Base-by-base conservation (phyloP, 2,113 vertebrate genomes). In the Neogobius melanostomus region DNA sequence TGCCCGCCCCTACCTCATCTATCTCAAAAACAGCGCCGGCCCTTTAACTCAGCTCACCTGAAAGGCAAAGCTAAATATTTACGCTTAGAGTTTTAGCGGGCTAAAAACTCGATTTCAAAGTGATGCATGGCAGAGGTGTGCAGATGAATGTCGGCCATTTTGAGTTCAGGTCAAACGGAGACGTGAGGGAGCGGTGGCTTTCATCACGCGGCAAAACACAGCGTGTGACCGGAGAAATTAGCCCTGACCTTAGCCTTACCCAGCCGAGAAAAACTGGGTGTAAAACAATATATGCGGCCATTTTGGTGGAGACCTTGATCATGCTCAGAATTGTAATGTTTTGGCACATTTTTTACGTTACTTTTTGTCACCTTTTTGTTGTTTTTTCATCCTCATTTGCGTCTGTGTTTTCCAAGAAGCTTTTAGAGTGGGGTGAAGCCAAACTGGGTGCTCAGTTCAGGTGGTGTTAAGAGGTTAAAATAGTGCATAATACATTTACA, bases 31-130 rank as follows among this genome's bases (percentile, higher is more conserved):
- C 57, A 52, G 49, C 50, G 60, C 11, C 7, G 75, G 72, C 49
- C 73, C 72, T 77, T 75, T 51, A 15, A 15, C 68, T 84, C 71
- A 42, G 66, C 83, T 85, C 83, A 86, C 81, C 84, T 80, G 74
- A 71, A 81, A 80, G 48, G 46, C 45, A n/a, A 79, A 61, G 71
- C 71, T 71, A 82, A 79, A 84, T 83, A 85, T 85, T 87, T 86
- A 84, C 70, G 21, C 50, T n/a, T 57, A 36, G 36, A 43, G 50
- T 62, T 64, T 79, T 57, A 64, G 52, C 60, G 45, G 54, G 43
- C 59, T 71, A 68, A 68, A 21, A 69, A 64, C 64, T 77, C 54
- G 78, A 85, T 83, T 87, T 86, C 74, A 84, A 42, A 81, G 69
- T 72, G 78, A 84, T 75, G 84, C 75, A 74, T 86, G 72, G 82